Evolutionary conservation across 2,888 invertebrate genomes (phyloP).

Genomic region (Drosophila vallismaia): DNA sequence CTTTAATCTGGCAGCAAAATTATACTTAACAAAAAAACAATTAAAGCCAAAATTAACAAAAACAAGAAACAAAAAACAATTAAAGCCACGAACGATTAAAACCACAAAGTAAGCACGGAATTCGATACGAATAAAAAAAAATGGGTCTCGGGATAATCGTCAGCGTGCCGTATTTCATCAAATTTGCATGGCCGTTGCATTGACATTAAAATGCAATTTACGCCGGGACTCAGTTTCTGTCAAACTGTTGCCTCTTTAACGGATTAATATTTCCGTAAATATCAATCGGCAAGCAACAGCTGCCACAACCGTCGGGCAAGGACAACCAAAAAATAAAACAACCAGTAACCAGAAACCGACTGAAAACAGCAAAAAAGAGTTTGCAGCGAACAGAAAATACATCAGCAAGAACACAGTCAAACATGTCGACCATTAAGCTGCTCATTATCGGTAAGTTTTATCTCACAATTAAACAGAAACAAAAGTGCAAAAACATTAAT

Average conservation of each 20-base stretch:
- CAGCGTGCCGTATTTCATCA: slow-evolving; percentile 28
- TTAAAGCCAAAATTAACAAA: background rate
- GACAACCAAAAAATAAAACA: background rate
- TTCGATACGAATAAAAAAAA: slow-evolving; percentile 7
- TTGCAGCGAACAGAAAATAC: slow-evolving; percentile 23
- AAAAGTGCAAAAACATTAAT: slow-evolving; percentile 23
- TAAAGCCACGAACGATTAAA: slow-evolving; percentile 4
- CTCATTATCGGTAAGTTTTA: slow-evolving; percentile 81
- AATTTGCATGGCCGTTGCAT: slow-evolving; percentile 44
- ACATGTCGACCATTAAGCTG: slow-evolving; percentile 78
- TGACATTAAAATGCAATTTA: slow-evolving; percentile 75
- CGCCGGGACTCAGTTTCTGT: slow-evolving; percentile 44
- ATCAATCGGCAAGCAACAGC: slow-evolving; percentile 29
- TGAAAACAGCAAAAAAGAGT: slow-evolving; percentile 13
- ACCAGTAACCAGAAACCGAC: background rate
- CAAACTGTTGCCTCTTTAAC: slow-evolving; percentile 53
- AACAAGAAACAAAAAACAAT: slow-evolving; percentile 3
- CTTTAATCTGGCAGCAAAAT: slow-evolving; percentile 15
- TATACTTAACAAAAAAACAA: slow-evolving; percentile 4
- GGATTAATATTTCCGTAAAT: slow-evolving; percentile 45
- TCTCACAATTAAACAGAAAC: slow-evolving; percentile 73
- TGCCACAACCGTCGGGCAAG: slow-evolving; percentile 23
- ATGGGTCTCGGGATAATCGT: slow-evolving; percentile 32
- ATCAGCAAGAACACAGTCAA: slow-evolving; percentile 26
- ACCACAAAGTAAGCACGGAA: slow-evolving; percentile 13